These are phyloP conservation scores for rat (Rattus norvegicus) DNA, from an alignment of 2,113 vertebrate species.

Conservation along the genomic window DNA sequence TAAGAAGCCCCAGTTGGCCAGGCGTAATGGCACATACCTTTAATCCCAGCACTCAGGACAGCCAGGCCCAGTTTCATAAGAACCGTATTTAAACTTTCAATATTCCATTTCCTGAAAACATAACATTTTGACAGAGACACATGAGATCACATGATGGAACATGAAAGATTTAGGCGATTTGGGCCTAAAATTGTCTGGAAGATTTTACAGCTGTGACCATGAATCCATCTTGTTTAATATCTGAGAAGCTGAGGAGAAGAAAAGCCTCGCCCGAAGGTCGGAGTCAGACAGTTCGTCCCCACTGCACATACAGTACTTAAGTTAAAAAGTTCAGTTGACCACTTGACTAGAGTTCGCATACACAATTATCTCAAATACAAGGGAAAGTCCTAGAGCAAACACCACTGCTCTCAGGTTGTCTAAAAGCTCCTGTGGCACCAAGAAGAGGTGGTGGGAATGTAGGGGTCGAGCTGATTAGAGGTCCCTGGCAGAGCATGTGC, in stretches of 20 bases:
- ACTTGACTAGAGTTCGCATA: neutral
- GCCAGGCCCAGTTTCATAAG: neutral
- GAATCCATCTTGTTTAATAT: neutral
- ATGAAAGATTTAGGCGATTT: constrained; percentile 2
- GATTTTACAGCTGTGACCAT: neutral
- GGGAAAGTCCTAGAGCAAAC: neutral
- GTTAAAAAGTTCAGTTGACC: neutral
- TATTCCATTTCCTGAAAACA: constrained; percentile 48
- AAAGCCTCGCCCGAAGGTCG: neutral
- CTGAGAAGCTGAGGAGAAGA: neutral
- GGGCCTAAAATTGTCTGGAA: neutral
- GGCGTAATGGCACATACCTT: too few relatives aligned
- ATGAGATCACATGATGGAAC: neutral
- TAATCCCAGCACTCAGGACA: too few relatives aligned
- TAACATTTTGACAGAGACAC: constrained; percentile 12
- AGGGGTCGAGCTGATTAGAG: neutral
- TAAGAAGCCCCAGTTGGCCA: neutral
- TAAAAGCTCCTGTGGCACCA: too few relatives aligned
- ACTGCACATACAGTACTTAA: neutral
- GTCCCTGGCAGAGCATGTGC: neutral
- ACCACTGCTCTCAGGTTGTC: neutral
- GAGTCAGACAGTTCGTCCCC: neutral
- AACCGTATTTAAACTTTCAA: neutral
- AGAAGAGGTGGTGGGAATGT: neutral
- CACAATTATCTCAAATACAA: neutral